Evolutionary conservation across 2,113 vertebrate genomes (phyloP), one percentile per base, ranked within the genome.

Genomic region (Pedetes capensis): DNA sequence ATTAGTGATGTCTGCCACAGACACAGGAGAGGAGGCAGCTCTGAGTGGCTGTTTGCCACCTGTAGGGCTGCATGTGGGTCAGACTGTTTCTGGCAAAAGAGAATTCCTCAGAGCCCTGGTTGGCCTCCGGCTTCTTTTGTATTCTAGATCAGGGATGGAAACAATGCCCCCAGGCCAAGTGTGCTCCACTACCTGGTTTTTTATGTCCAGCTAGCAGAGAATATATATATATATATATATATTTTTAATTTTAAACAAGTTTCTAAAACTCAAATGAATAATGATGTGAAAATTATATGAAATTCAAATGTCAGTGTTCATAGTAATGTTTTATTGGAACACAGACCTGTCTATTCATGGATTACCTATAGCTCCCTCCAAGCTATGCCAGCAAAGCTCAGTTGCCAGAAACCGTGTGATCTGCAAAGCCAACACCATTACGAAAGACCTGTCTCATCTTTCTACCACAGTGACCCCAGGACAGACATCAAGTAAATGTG

Each of bases 41-140:
- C 0, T 22, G 20, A 13, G 34, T 8, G 1, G 5, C 80, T 59
- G 7, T 29, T 72, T 61, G 49, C 57, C 80, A 2, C 66, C 42
- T 32, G 47, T 8, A 5, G 76, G 29, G 47, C n/a, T n/a, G n/a
- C 18, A 9, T 23, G 1, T 1, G 9, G 32, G 1, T 1, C 34
- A 27, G 47, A 20, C n/a, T 55, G 76, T 27, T 22, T 25, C 14
- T 8, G 3, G 44, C n/a, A n/a, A n/a, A n/a, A n/a, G n/a, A n/a
- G n/a, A n/a, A n/a, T n/a, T n/a, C n/a, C n/a, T n/a, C n/a, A 2
- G 0, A 25, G 44, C 25, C 32, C 20, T 55, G 18, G 44, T 76
- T 22, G 18, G 8, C 76, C 72, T 0, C 22, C 22, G 74, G 42
- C 17, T n/a, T 37, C 53, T 42, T 37, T 14, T 29, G 9, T 37